phyloP scores from a whole-genome alignment of 2,113 vertebrate genomes.

The Anhinga rufa region DNA sequence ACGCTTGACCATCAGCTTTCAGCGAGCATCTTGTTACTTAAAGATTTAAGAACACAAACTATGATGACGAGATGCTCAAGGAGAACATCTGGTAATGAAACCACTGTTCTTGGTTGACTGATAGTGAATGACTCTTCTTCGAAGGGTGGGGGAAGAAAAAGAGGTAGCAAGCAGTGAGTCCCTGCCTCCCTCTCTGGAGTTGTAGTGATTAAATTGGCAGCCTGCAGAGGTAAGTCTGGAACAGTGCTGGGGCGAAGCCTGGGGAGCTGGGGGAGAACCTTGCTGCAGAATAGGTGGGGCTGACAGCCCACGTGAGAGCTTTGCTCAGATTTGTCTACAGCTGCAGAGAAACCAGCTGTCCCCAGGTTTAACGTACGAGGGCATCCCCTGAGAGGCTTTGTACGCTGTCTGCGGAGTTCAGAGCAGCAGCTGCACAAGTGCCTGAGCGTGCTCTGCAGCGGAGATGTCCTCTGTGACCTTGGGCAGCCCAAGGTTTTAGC shows the following conservation, averaged over 20 bases:
- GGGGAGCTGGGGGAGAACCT: background rate
- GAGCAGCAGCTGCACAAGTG: background rate
- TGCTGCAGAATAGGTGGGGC: background rate
- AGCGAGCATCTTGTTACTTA: background rate
- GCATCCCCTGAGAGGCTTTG: background rate
- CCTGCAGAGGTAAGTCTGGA: background rate
- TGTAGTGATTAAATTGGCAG: background rate
- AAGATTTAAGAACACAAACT: background rate
- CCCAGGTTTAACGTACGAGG: background rate
- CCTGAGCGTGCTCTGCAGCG: background rate
- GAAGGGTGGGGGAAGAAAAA: background rate
- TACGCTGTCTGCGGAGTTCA: background rate
- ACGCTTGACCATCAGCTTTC: background rate
- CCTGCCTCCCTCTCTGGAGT: background rate
- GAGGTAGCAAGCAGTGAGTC: background rate
- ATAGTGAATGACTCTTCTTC: background rate
- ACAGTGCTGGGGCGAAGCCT: fast-evolving
- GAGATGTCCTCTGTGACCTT: background rate
- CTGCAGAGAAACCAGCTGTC: constrained; percentile 1
- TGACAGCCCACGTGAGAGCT: background rate
- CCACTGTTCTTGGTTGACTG: background rate
- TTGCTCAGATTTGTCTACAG: background rate
- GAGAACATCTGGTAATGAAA: background rate
- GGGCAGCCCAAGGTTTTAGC: background rate
- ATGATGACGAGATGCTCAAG: background rate